Conservation (phyloP, 2,113 vertebrate genomes). For the Siphamia tubifer region DNA sequence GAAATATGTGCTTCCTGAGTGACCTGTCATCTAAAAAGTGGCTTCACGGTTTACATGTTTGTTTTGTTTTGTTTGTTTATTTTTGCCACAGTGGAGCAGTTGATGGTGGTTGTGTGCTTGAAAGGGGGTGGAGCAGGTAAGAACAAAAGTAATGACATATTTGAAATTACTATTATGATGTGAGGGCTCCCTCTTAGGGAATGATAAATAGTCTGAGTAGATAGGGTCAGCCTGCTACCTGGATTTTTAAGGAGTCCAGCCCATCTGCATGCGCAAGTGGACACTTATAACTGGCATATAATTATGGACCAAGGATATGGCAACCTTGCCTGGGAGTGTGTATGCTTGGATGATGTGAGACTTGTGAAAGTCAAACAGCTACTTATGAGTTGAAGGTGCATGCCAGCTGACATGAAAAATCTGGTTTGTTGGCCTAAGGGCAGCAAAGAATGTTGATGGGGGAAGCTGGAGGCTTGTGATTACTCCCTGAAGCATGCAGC, state of each 20-base stretch:
- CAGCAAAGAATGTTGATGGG: constrained; percentile 73
- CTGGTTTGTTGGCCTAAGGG: constrained; percentile 80
- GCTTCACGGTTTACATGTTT: constrained; percentile 3
- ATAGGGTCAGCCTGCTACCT: constrained; percentile 66
- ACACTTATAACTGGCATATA: constrained; percentile 80
- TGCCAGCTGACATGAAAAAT: constrained; percentile 83
- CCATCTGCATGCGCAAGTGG: constrained; percentile 80
- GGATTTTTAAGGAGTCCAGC: constrained; percentile 59
- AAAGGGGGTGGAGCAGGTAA: neutral
- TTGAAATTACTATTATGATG: constrained; percentile 50
- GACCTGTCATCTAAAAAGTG: too few relatives aligned
- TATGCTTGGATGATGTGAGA: constrained; percentile 72
- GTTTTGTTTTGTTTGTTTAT: too few relatives aligned
- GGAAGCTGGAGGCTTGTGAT: constrained; percentile 72
- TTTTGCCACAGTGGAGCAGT: neutral
- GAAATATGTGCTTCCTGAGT: too few relatives aligned
- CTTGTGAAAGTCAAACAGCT: constrained; percentile 85
- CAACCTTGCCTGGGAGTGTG: constrained; percentile 80
- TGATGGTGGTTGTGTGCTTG: neutral
- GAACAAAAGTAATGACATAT: constrained; percentile 48
- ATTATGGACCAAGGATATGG: constrained; percentile 78
- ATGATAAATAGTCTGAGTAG: constrained; percentile 57
- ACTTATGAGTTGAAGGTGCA: constrained; percentile 82
- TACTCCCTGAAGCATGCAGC: constrained; percentile 73
- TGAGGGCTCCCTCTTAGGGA: constrained; percentile 45